Percentiles rank a stretch among this genome's conserved stretches.
Conservation (phyloP, 2,797 vertebrate genomes). For the Mus minutoides region DNA sequence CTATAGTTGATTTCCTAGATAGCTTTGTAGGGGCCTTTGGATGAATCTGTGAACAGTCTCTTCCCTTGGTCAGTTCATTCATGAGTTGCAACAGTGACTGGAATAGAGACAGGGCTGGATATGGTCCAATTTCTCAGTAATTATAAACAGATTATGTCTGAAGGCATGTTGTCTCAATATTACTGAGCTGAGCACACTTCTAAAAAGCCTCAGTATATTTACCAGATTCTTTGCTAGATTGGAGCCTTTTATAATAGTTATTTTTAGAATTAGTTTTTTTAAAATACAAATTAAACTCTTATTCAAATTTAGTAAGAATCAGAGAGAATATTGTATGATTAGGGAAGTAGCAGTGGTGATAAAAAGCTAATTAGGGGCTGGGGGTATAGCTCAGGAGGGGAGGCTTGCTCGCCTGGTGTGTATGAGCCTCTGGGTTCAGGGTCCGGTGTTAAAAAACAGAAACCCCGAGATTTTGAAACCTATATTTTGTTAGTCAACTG, state of each 20-base stretch:
- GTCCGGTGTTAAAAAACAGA: background rate
- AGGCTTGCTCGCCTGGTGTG: too few species aligned
- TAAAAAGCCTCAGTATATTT: slow-evolving; percentile 41
- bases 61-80: slow-evolving; percentile 55
- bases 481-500: background rate
- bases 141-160: slow-evolving; percentile 63
- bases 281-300: slow-evolving; percentile 7
- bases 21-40: slow-evolving; percentile 39
- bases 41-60: background rate
- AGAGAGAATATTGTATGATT: slow-evolving; percentile 21
- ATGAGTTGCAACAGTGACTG: slow-evolving; percentile 53
- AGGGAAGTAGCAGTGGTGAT: background rate
- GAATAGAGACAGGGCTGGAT: slow-evolving; percentile 39
- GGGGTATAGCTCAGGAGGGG: too few species aligned
- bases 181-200: slow-evolving; percentile 65
- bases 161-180: slow-evolving; percentile 45
- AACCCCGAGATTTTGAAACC: background rate
- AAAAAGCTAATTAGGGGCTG: background rate
- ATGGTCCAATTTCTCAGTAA: slow-evolving; percentile 68
- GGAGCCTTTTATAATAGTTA: slow-evolving; percentile 6
- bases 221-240: slow-evolving; percentile 29
- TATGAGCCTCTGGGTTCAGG: too few species aligned
- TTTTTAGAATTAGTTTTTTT: background rate
- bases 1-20: slow-evolving; percentile 35
- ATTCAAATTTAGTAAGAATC: background rate